Conservation (phyloP, 2,888 invertebrate species). For the Melipona bicolor region DNA sequence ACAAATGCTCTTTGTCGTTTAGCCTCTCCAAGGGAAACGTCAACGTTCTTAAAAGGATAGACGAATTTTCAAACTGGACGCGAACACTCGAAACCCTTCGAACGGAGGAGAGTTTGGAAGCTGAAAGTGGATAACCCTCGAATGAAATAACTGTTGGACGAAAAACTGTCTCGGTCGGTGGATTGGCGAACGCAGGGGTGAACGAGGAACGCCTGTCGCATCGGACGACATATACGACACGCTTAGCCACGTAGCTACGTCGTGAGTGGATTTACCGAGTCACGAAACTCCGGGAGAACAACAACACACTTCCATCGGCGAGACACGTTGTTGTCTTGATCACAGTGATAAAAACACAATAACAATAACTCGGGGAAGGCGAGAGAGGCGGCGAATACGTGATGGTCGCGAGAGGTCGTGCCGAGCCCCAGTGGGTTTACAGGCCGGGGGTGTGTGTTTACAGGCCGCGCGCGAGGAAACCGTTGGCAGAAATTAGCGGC, state of each 20-base stretch:
- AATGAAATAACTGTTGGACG: too few species aligned
- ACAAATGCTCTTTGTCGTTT: neutral
- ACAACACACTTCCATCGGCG: constrained; percentile 27
- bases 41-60: too few species aligned
- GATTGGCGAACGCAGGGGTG: too few species aligned
- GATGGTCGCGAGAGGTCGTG: constrained; percentile 68
- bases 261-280: constrained; percentile 18
- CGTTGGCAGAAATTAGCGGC: constrained; percentile 10
- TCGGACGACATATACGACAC: neutral
- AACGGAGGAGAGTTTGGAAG: too few species aligned
- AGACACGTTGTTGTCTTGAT: constrained; percentile 13
- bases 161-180: too few species aligned
- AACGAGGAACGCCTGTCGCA: constrained; percentile 1
- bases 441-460: constrained; percentile 68
- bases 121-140: too few species aligned
- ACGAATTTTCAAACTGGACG: too few species aligned
- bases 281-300: constrained; percentile 9
- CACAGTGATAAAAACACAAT: constrained; percentile 23
- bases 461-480: constrained; percentile 49
- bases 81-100: too few species aligned
- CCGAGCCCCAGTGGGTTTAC: constrained; percentile 29
- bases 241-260: neutral
- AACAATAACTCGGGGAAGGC: constrained; percentile 18
- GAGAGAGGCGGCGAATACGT: constrained; percentile 32
- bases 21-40: too few species aligned